Base-by-base conservation (phyloP, 2,113 vertebrate genomes). In the Eptesicus fuscus region DNA sequence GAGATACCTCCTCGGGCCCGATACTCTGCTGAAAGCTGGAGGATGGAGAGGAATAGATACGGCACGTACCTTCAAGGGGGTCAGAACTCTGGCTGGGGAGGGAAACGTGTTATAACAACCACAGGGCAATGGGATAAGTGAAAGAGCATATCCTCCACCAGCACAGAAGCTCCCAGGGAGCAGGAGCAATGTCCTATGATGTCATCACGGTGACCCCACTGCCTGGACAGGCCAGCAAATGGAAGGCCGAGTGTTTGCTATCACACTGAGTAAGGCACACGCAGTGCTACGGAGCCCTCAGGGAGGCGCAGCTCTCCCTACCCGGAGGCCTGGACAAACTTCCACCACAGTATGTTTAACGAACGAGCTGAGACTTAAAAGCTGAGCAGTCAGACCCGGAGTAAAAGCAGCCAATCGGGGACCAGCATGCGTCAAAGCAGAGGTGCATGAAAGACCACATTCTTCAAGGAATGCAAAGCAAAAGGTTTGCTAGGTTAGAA, bases 401-500 rank as follows among this genome's bases (percentile, higher is more conserved):
- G 40, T 25, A 84, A 80, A 84, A 44, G 47, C 37, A 23, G 30
- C 51, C 77, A 5, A 30, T 25, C 40, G 69, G 42, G 42, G 22
- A 71, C 44, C 22, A 86, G 56, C 47, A 74, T 0, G n/a, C 44
- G 20, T 23, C 73, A 69, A 67, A 79, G 77, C 70, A n/a, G 30
- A 61, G 32, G 83, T 5, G 0, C 30, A 32, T 1, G 4, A 61
- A 88, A 73, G 5, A 76, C 7, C 11, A 30, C 71, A 9, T 56
- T 53, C 89, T 9, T 79, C 11, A 59, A 56, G 30, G 47, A 67
- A 61, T 4, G 23, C 23, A 89, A 79, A 76, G 23, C 23, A 89
- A 79, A 76, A 70, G 83, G 20, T 78, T 9, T 89, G 14, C 63
- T 40, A 47, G 28, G 83, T 65, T 22, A 69, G 83, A 86, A 87